Evolutionary conservation across 1,140 invertebrate genomes (phyloP), one percentile per base, ranked within the genome.

Genomic region (Aphidius ervi): DNA sequence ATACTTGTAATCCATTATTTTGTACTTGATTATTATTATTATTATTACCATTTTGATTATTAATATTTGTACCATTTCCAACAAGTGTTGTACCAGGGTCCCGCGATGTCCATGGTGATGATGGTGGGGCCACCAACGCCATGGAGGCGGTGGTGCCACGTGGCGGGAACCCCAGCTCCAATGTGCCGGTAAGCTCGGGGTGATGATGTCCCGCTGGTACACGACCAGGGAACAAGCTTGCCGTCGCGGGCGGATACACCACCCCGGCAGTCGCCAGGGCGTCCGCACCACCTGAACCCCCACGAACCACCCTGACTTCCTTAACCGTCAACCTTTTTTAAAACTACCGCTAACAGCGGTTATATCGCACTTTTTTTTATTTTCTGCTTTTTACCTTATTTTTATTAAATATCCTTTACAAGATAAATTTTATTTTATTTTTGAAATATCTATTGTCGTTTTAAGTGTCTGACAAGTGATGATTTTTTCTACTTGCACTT

Each of bases 71-170:
- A 53, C 67, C 62, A 59, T 70, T 58, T 66, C 65, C 64, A 58
- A 73, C 78, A 16, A 79, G 67, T 61, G 68, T 78, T 39, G 61
- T 69, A 67, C 72, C 82, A 64, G 86, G 81, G 74, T 89, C 87
- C 67, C 90, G 84, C 85, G 88, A 88, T 40, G 81, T 79, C 73
- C 81, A 82, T 31, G 16, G 16, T 56, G 84, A 83, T 66, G 80
- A 79, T 68, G 83, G 84, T 70, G 84, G 84, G 65, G 85, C 87
- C 63, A 88, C 87, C 76, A 89, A 76, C 69, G 87, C 85, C 88
- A 89, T 88, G 48, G 77, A 80, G 73, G 75, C 77, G 76, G 72
- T 75, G 74, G 74, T 74, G 70, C 73, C 73, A 68, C 82, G 79
- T 65, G 83, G 80, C 67, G 84, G 80, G 71, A 86, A 84, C 64